Base-by-base conservation (phyloP, 1,140 invertebrate genomes). In the Planococcus citri region DNA sequence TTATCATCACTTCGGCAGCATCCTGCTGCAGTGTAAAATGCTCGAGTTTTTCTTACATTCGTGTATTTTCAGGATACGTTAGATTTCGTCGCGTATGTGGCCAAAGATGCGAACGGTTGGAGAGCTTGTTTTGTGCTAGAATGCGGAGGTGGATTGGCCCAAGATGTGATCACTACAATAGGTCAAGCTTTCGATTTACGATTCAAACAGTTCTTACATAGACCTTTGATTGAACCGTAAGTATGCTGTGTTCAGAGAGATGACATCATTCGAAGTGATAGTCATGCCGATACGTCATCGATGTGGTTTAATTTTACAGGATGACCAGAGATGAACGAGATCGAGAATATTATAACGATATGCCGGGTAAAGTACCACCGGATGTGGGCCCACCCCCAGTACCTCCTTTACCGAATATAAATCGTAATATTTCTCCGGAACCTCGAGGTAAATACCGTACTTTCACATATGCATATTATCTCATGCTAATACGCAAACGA, bases 61-160 rank as follows among this genome's bases (percentile, higher is more conserved):
- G 2, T 20, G 10, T 51, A 64, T n/a, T n/a, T n/a, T n/a, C 76
- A 94, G 88, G 94, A 97, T 76, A 97, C 94, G 9, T 79, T 96
- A 70, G 94, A 98, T 78, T 98, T 97, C 83, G 91, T 98, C 69
- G 94, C 95, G 1, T 98, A 98, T 78, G 94, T 98, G 68, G 95
- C 95, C 0, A 98, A 98, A 80, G 92, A 97, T 77, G 80, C 87
- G 64, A 82, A 87, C 67, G 88, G 94, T 72, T 91, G 91, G 83
- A 83, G 96, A 73, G 94, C 95, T 4, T 98, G 96, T 80, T 97
- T 97, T 80, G 95, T 98, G 4, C 79, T 98, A 41, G 94, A 98
- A 82, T 98, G 95, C 81, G 91, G 91, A 1, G 68, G 68, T 29
- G 92, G 92, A 57, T 81, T 94, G 73, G 92, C 95, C 1, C 94